Evolutionary conservation across 2,888 invertebrate species (phyloP), one percentile per base, ranked within the genome.

Genomic region (Dinocampus coccinellae): DNA sequence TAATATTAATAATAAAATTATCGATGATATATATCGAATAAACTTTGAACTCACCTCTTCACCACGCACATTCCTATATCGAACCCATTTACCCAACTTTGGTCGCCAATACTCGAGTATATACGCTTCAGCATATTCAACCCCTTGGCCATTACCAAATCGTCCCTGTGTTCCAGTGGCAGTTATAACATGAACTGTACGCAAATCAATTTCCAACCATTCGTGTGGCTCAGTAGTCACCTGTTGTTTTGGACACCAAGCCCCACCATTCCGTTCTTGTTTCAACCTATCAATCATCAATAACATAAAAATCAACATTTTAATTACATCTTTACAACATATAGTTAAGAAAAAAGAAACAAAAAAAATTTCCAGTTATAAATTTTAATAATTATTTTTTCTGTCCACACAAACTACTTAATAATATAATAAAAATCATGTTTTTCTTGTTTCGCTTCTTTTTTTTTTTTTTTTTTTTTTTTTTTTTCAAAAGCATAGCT

Each of bases 121-220:
- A 88, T 95, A 97, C 39, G 92, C 91, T 86, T 96, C 95, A 13
- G 95, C 92, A 88, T 90, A 97, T 87, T 97, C 97, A 79, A 92
- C 93, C 34, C 97, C 97, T 87, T 94, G 92, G 36, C 97, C 96
- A 88, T 96, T 96, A 33, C 97, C 97, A 87, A 96, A 97, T 65
- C 97, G 92, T 29, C 97, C 97, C 88, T 97, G 97, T 0, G 93
- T 93, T 77, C 92, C 92, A 9, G 94, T 91, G 22, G 92, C 93
- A 0, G 95, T 95, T 83, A 97, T 92, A 84, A 96, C 92, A 88
- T 94, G 93, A 58, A 95, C 92, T 22, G 90, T 89, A 82, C 92
- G 92, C 77, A 97, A 90, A 86, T 97, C 93, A 76, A 95, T 91
- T 90, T 97, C 92, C 74, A 94, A 88, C 93, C 94, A 94, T 87